Evolutionary conservation across 2,888 invertebrate genomes (phyloP).

Genomic region (Pelosia muscerda): DNA sequence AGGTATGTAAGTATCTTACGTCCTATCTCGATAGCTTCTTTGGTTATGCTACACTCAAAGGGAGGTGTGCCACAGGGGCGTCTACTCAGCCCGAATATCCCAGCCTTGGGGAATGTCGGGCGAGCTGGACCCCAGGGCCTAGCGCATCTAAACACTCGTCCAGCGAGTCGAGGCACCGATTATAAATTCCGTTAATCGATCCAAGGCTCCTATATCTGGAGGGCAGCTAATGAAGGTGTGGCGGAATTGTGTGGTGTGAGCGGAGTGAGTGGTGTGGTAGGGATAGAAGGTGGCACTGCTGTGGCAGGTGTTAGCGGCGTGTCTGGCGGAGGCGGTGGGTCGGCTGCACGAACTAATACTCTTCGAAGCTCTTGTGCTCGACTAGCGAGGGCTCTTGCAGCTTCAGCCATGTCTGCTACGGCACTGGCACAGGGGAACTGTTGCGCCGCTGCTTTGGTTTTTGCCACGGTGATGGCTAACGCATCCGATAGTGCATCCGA

Average conservation of each 20-base stretch:
- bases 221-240: conserved; percentile 69
- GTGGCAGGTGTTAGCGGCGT: conserved; percentile 70
- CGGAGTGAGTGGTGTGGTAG: conserved; percentile 74
- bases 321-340: conserved; percentile 69
- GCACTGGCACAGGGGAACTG: conserved; percentile 96
- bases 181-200: conserved; percentile 25
- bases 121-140: conserved; percentile 46
- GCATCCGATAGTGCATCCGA: conserved; percentile 94
- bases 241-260: conserved; percentile 69
- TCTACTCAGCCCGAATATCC: conserved; percentile 29
- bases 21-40: conserved; percentile 67
- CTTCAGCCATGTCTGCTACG: conserved; percentile 97
- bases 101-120: conserved; percentile 15
- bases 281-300: conserved; percentile 69
- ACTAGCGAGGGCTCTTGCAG: conserved; percentile 94
- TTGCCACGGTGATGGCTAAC: conserved; percentile 93
- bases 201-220: conserved; percentile 68
- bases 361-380: conserved; percentile 93
- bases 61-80: conserved; percentile 46
- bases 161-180: conserved; percentile 30
- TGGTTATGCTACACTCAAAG: conserved; percentile 65
- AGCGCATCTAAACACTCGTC: conserved; percentile 57
- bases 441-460: conserved; percentile 96
- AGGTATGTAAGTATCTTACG: conserved; percentile 22
- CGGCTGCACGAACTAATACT: conserved; percentile 90